Conservation (phyloP, 1,140 invertebrate species). For the Oscheius sp. region DNA sequence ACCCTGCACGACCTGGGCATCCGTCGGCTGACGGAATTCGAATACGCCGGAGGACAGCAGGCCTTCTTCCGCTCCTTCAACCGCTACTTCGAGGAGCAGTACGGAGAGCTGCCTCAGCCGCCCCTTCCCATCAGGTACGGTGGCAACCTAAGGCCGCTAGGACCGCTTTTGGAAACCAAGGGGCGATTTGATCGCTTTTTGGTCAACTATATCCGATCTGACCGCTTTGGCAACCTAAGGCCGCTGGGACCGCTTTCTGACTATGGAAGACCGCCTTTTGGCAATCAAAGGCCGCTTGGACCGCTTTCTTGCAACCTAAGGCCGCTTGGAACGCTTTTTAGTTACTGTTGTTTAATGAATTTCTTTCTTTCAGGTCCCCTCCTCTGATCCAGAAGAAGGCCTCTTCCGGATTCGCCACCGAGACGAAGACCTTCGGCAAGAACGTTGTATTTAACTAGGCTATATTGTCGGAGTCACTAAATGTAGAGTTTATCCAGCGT, state of each 20-base stretch:
- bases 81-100: slow-evolving; percentile 43
- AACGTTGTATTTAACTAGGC: background rate
- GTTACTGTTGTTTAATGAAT: background rate
- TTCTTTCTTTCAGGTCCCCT: background rate
- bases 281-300: too few relatives aligned
- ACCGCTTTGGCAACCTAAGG: too few relatives aligned
- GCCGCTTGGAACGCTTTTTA: too few relatives aligned
- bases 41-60: slow-evolving; percentile 50
- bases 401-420: background rate
- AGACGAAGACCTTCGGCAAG: background rate
- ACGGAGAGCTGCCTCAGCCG: slow-evolving; percentile 42
- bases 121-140: slow-evolving; percentile 44
- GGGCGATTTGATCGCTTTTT: too few relatives aligned
- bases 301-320: too few relatives aligned
- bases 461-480: too few relatives aligned
- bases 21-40: slow-evolving; percentile 59
- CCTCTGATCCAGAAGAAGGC: background rate
- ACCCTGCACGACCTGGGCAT: slow-evolving; percentile 63
- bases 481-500: too few relatives aligned
- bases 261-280: too few relatives aligned
- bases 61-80: slow-evolving; percentile 42
- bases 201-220: background rate
- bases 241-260: too few relatives aligned
- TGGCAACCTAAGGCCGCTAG: too few relatives aligned
- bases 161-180: too few relatives aligned